Evolutionary conservation across 2,888 invertebrate species (phyloP).

Genomic region (Drosophila vallismaia): DNA sequence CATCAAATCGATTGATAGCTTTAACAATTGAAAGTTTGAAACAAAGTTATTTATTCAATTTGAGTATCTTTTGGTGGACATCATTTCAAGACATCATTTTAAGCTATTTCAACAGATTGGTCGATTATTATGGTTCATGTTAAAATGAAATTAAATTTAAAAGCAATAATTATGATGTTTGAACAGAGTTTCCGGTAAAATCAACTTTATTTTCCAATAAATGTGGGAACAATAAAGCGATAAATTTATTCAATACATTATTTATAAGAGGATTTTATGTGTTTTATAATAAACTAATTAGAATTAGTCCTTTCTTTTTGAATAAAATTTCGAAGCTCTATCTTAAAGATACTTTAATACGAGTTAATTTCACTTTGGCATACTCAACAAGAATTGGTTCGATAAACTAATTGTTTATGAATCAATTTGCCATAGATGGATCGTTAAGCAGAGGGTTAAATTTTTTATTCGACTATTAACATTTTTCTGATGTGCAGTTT

Average conservation of each 20-base stretch:
- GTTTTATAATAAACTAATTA: too few relatives aligned
- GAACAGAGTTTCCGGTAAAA: background rate
- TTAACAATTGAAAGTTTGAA: background rate
- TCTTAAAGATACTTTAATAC: background rate
- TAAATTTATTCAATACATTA: too few relatives aligned
- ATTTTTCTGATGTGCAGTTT: slow-evolving; percentile 61
- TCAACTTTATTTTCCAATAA: background rate
- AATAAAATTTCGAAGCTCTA: too few relatives aligned
- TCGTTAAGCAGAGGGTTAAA: slow-evolving; percentile 60
- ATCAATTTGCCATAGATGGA: slow-evolving; percentile 57
- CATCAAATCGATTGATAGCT: background rate
- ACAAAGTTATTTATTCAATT: background rate
- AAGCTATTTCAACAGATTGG: background rate
- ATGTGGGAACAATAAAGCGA: background rate
- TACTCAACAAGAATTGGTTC: background rate
- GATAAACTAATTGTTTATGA: slow-evolving; percentile 65
- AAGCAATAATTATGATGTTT: background rate
- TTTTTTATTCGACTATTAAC: slow-evolving; percentile 62
- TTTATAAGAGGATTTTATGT: too few relatives aligned
- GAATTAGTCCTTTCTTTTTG: too few relatives aligned
- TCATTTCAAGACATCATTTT: background rate
- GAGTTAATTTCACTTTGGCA: background rate
- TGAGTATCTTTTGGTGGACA: background rate
- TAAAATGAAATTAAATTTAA: background rate
- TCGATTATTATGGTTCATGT: background rate